Evolutionary conservation across 2,888 invertebrate genomes (phyloP), one percentile per base, ranked within the genome.

Genomic region (Ashinkailepas kermadecensis): DNA sequence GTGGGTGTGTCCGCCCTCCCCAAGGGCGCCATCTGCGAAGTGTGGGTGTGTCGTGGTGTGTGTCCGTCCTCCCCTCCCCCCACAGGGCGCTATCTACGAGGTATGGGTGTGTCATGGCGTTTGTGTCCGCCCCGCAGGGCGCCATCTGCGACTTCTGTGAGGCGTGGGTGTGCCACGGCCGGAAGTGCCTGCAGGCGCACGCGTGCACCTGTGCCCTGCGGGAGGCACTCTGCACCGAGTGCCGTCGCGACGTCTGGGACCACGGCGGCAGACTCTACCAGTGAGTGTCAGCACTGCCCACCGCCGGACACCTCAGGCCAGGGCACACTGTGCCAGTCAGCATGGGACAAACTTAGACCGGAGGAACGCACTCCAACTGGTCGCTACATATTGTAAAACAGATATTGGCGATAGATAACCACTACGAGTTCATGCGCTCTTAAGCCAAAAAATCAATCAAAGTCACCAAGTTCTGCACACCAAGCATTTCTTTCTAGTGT

Each of bases 131-230:
- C 54, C 54, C 7, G 7, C 86, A 94, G 95, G 97, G 97, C 78
- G 98, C 97, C 0, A 94, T 98, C 85, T 98, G 98, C 88, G 98
- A 98, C 89, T 95, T 93, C 88, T 98, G 98, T 86, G 98, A 98
- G 89, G 97, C 97, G 0, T 98, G 97, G 96, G 92, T 98, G 70
- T 98, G 98, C 86, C 98, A 98, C 87, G 95, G 96, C 0, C 91
- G 95, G 84, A 95, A 95, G 88, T 98, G 98, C 86, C 90, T 98
- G 58, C 93, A 93, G 70, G 89, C 91, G 0, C 98, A 98, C 87
- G 96, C 97, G 0, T 98, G 98, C 88, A 91, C 92, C 0, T 98
- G 98, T 86, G 95, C 97, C 0, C 89, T 98, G 81, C 91, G 91
- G 86, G 96, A 96, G 85, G 96, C 97, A 0, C 90, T 92, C 65